Conservation (phyloP, 2,797 vertebrate genomes). For the Anguilla marmorata region DNA sequence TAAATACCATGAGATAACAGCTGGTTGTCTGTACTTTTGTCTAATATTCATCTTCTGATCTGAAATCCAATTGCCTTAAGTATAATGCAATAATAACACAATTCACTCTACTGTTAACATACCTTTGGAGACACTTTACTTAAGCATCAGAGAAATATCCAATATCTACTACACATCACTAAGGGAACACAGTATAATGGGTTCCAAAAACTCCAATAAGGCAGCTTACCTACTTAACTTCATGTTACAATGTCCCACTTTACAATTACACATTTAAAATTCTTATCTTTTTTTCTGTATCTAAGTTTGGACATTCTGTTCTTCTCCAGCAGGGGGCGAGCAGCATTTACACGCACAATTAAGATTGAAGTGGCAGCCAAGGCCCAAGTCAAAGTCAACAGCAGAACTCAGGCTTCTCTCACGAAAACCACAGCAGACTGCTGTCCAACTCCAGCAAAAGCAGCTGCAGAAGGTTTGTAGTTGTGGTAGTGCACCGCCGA, state of each 20-base stretch:
- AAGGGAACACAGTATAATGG: background rate
- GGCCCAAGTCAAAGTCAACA: constrained; percentile 17
- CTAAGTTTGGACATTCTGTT: background rate
- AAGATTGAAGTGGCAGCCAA: constrained; percentile 32
- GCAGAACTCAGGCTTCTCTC: constrained; percentile 31
- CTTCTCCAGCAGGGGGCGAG: constrained; percentile 65
- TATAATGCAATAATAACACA: background rate
- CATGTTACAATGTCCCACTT: background rate
- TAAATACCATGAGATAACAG: background rate
- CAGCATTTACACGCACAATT: constrained; percentile 43
- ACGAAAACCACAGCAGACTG: constrained; percentile 44
- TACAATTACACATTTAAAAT: background rate
- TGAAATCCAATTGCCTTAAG: background rate
- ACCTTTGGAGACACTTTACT: no score
- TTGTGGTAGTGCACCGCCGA: background rate
- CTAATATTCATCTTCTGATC: background rate
- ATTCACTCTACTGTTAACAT: background rate
- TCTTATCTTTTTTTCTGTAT: constrained; percentile 2
- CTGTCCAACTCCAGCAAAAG: constrained; percentile 33
- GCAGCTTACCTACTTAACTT: background rate
- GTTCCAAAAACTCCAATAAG: background rate
- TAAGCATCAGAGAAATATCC: background rate
- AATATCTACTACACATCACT: background rate
- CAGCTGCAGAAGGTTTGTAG: constrained; percentile 44
- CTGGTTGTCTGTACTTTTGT: background rate